Percentiles rank a stretch among this genome's conserved stretches.
These are phyloP conservation scores for Perca schrenkii DNA, from an alignment of 2,113 vertebrate species.

Conservation along the genomic window DNA sequence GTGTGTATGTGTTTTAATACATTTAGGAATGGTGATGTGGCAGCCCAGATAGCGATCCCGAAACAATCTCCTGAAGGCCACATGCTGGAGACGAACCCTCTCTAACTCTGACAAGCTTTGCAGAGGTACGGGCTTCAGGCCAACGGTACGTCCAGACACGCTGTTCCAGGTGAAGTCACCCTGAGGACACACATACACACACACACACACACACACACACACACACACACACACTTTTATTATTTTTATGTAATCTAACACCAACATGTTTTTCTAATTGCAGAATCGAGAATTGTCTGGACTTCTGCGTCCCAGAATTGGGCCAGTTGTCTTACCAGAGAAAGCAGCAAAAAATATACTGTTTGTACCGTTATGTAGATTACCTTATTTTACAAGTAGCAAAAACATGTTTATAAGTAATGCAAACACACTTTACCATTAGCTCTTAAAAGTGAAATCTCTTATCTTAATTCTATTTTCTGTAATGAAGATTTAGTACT, in stretches of 20 bases:
- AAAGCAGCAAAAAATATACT: neutral
- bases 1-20: constrained; percentile 75
- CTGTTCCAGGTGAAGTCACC: constrained; percentile 97
- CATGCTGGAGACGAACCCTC: constrained; percentile 94
- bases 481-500: constrained; percentile 25
- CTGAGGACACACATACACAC: constrained; percentile 79
- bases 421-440: neutral
- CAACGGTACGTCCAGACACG: constrained; percentile 90
- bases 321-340: neutral
- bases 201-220: constrained; percentile 35
- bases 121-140: constrained; percentile 92
- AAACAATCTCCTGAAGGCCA: constrained; percentile 92
- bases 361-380: neutral
- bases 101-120: constrained; percentile 97
- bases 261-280: constrained; percentile 13
- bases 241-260: neutral
- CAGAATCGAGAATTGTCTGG: neutral
- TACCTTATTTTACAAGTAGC: constrained; percentile 2
- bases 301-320: neutral
- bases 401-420: constrained; percentile 17
- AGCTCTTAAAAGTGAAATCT: neutral
- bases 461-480: constrained; percentile 15
- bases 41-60: constrained; percentile 94
- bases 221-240: too few relatives aligned
- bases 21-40: constrained; percentile 97